Evolutionary conservation across 2,797 vertebrate species (phyloP).

Genomic region (Betta splendens): DNA sequence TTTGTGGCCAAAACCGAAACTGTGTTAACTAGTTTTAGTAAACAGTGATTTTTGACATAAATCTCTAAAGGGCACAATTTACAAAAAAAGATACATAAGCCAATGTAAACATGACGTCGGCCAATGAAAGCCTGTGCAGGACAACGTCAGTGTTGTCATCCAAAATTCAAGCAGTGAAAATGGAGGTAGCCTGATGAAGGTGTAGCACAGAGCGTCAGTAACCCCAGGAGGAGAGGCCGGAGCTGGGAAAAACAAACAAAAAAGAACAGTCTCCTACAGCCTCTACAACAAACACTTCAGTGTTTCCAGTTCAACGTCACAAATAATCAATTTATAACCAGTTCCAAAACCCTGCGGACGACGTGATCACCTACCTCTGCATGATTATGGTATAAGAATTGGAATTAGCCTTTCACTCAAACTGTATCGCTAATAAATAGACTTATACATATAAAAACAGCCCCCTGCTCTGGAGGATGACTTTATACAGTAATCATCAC

Average conservation of each 20-base stretch:
- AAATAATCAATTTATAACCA: conserved; percentile 24
- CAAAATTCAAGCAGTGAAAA: conserved; percentile 51
- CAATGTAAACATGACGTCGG: conserved; percentile 39
- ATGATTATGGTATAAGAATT: conserved; percentile 44
- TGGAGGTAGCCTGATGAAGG: conserved; percentile 54
- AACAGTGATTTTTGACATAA: conserved; percentile 19
- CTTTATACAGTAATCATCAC: conserved; percentile 68
- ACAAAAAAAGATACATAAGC: conserved; percentile 16
- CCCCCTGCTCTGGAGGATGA: conserved; percentile 50
- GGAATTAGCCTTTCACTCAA: conserved; percentile 58
- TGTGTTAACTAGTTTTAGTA: conserved; percentile 9
- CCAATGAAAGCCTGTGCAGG: conserved; percentile 11
- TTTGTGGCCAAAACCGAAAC: conserved; percentile 8
- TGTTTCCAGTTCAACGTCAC: conserved; percentile 40
- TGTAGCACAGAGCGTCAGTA: conserved; percentile 39
- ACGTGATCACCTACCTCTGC: conserved; percentile 37
- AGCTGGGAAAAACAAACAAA: not conserved
- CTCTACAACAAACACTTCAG: conserved; percentile 22
- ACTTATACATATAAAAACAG: conserved; percentile 78
- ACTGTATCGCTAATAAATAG: conserved; percentile 80
- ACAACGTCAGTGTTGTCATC: conserved; percentile 29
- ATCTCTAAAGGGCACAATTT: conserved; percentile 48
- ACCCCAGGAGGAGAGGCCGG: conserved; percentile 25
- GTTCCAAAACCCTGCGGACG: conserved; percentile 11
- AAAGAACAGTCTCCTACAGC: not conserved